These are phyloP conservation scores for Camponotus pennsylvanicus DNA, from an alignment of 1,140 invertebrate species.

Conservation along the genomic window DNA sequence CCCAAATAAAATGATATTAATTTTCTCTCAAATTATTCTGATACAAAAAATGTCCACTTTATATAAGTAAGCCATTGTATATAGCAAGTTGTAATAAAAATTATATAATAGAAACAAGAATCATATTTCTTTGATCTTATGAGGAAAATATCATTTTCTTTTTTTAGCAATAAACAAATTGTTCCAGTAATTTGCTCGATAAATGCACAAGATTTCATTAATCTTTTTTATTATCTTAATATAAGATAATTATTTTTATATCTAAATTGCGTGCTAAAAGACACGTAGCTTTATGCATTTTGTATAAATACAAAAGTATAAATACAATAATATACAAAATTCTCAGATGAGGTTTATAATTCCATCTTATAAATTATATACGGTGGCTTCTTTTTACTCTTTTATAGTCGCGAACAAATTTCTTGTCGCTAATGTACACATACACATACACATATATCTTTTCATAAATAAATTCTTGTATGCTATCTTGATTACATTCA, in stretches of 20 bases:
- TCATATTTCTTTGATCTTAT: neutral
- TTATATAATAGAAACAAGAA: constrained; percentile 56
- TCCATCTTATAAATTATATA: neutral
- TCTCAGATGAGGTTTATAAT: constrained; percentile 33
- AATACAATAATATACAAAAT: constrained; percentile 83
- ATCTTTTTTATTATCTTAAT: constrained; percentile 38
- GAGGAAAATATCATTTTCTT: neutral
- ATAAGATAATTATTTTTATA: constrained; percentile 32
- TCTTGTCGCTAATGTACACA: neutral
- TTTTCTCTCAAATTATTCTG: constrained; percentile 47
- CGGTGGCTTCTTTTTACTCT: neutral
- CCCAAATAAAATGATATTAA: constrained; percentile 38
- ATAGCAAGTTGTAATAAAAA: constrained; percentile 62
- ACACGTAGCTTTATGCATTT: constrained; percentile 81
- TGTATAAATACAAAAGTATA: constrained; percentile 67
- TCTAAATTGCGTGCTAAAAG: constrained; percentile 81
- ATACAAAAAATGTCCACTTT: constrained; percentile 64
- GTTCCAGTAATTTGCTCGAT: constrained; percentile 69
- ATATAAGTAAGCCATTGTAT: constrained; percentile 64
- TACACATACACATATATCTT: neutral
- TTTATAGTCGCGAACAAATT: neutral
- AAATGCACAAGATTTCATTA: constrained; percentile 81
- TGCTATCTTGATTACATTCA: neutral
- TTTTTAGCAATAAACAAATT: neutral
- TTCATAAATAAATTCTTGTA: neutral